Conservation (phyloP, 2,113 vertebrate species). For the Cynoglossus semilaevis region DNA sequence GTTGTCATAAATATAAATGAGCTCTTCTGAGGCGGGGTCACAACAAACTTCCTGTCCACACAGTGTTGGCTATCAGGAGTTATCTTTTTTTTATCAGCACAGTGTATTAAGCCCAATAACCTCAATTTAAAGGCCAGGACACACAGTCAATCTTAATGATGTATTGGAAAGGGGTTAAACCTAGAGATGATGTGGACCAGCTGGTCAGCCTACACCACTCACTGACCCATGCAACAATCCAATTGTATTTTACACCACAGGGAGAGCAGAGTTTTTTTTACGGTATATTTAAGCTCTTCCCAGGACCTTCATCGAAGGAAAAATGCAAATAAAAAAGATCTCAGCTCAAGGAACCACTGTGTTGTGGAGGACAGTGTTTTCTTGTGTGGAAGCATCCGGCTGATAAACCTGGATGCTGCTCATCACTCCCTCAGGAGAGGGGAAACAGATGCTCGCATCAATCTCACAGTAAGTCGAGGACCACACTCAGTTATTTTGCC, state of each 20-base stretch:
- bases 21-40: conserved; percentile 46
- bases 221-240: conserved; percentile 50
- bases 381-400: conserved; percentile 35
- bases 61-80: conserved; percentile 53
- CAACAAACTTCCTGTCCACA: conserved; percentile 52
- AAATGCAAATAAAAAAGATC: neutral
- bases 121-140: conserved; percentile 59
- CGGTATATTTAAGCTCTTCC: conserved; percentile 1
- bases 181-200: conserved; percentile 52
- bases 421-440: conserved; percentile 35
- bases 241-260: conserved; percentile 43
- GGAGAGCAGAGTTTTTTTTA: conserved; percentile 24
- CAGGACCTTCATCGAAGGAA: no score
- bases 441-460: conserved; percentile 47
- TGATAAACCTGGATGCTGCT: conserved; percentile 36
- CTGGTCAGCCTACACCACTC: conserved; percentile 32
- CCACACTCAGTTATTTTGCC: conserved; percentile 30
- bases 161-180: conserved; percentile 60
- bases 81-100: conserved; percentile 39
- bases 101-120: conserved; percentile 61
- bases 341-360: conserved; percentile 15
- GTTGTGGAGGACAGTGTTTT: conserved; percentile 9
- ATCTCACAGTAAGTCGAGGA: conserved; percentile 30
- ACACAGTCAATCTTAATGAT: conserved; percentile 56
- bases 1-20: conserved; percentile 76